Evolutionary conservation across 1,140 invertebrate genomes (phyloP).

Genomic region (Grapholita molesta): DNA sequence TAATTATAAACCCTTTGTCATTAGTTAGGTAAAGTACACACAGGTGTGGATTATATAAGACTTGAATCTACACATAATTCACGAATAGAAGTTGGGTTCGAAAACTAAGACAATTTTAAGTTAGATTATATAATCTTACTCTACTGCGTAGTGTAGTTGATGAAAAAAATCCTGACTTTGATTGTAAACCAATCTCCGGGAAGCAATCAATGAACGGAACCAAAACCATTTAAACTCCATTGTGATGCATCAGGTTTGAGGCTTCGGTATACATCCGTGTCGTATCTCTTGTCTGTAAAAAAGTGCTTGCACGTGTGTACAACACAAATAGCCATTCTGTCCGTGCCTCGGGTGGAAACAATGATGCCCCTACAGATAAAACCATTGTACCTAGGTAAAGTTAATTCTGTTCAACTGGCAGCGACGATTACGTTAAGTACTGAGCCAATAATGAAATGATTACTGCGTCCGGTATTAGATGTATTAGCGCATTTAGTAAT

Average conservation of each 20-base stretch:
- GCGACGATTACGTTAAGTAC: slow-evolving; percentile 62
- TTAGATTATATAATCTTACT: no score
- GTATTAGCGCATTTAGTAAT: slow-evolving; percentile 56
- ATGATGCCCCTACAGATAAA: slow-evolving; percentile 40
- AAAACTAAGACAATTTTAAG: not conserved
- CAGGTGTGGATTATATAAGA: not conserved
- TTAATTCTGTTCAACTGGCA: slow-evolving; percentile 49
- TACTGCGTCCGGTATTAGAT: slow-evolving; percentile 54
- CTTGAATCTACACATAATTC: not conserved
- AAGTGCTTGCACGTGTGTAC: not conserved
- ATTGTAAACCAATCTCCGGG: slow-evolving; percentile 27
- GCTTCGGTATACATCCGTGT: slow-evolving; percentile 41
- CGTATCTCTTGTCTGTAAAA: slow-evolving; percentile 30
- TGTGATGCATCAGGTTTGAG: slow-evolving; percentile 29
- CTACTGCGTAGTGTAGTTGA: not conserved
- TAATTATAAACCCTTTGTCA: not conserved
- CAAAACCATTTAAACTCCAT: slow-evolving; percentile 49
- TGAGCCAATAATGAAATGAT: slow-evolving; percentile 63
- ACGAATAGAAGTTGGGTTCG: no score
- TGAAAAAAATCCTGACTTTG: not conserved
- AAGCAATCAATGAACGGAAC: slow-evolving; percentile 33
- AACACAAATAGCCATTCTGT: slow-evolving; percentile 12
- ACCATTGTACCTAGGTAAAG: slow-evolving; percentile 55
- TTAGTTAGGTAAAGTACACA: not conserved
- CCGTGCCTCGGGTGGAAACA: slow-evolving; percentile 29